Evolutionary conservation across 2,888 invertebrate species (phyloP).

Genomic region (Gortyna flavago): DNA sequence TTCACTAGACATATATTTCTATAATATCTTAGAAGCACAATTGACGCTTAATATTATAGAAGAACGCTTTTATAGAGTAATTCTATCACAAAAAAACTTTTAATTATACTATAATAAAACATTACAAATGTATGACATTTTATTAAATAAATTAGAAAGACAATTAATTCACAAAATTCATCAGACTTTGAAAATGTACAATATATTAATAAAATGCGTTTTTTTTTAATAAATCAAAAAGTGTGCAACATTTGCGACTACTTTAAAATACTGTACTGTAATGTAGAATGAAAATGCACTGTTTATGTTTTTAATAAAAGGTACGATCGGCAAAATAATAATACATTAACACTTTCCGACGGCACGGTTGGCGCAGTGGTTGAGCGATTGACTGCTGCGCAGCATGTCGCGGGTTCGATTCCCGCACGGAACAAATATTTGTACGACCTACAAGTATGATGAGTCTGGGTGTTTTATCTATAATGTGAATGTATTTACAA

Average conservation of each 20-base stretch:
- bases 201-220: slow-evolving; percentile 36
- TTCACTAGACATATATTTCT: slow-evolving; percentile 59
- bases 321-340: slow-evolving; percentile 15
- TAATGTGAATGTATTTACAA: too few relatives aligned
- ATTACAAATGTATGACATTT: slow-evolving; percentile 18
- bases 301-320: background rate
- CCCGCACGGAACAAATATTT: too few relatives aligned
- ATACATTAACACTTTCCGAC: background rate
- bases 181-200: slow-evolving; percentile 55
- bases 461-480: too few relatives aligned
- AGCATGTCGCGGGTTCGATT: too few relatives aligned
- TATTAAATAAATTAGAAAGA: slow-evolving; percentile 40
- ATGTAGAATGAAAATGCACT: slow-evolving; percentile 1
- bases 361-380: too few relatives aligned
- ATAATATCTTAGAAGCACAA: slow-evolving; percentile 54
- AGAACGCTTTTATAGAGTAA: slow-evolving; percentile 43
- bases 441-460: too few relatives aligned
- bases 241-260: slow-evolving; percentile 22
- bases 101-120: slow-evolving; percentile 31
- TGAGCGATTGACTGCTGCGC: too few relatives aligned
- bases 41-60: slow-evolving; percentile 43
- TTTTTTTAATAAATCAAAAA: slow-evolving; percentile 3
- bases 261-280: slow-evolving; percentile 19
- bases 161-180: slow-evolving; percentile 30
- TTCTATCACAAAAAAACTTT: slow-evolving; percentile 50